Conservation (phyloP, 2,888 invertebrate genomes). For the Stegophylla sp. region DNA sequence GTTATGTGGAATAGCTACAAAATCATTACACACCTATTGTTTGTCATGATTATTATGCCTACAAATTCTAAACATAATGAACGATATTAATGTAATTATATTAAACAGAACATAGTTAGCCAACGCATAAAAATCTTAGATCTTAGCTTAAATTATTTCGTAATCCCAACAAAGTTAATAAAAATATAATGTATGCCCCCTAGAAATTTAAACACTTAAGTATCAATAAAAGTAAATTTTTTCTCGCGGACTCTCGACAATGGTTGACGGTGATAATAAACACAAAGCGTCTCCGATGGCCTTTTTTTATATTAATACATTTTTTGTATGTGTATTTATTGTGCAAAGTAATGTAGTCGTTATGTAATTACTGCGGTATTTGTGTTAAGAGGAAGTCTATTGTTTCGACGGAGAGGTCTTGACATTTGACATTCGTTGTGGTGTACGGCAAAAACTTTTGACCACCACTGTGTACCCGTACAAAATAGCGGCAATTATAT, state of each 20-base stretch:
- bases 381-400: conserved; percentile 50
- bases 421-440: conserved; percentile 49
- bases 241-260: too few species aligned
- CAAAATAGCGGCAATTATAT: background rate
- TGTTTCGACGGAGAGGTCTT: conserved; percentile 50
- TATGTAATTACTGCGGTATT: conserved; percentile 28
- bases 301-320: background rate
- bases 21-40: too few species aligned
- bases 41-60: background rate
- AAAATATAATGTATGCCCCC: background rate
- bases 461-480: background rate
- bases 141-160: background rate
- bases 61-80: background rate
- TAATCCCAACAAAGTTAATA: background rate
- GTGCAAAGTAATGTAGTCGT: background rate
- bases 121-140: background rate
- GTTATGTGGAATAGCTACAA: background rate
- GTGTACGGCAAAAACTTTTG: background rate
- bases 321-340: background rate
- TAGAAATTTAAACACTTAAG: background rate
- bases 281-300: background rate
- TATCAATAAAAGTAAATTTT: background rate
- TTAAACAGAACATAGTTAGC: background rate
- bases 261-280: background rate
- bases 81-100: background rate